Conservation (phyloP, 2,888 invertebrate genomes). For the Lithophane leautieri region DNA sequence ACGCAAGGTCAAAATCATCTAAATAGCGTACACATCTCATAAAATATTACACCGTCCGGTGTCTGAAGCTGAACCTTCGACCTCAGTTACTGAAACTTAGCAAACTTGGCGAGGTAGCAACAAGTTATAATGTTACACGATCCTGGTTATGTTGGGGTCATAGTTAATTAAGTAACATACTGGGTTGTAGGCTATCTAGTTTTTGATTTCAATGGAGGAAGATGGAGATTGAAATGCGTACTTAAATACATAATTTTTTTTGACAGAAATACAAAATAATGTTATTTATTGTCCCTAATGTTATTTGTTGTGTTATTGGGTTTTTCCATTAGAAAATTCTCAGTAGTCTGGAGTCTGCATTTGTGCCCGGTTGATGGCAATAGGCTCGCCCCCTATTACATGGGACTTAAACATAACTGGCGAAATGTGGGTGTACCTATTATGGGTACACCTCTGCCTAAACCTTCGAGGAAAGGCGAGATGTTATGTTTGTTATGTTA, state of each 20-base stretch:
- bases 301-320: no score
- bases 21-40: constrained; percentile 22
- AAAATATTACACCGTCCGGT: constrained; percentile 32
- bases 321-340: no score
- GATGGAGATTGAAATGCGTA: not conserved
- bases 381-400: no score
- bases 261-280: not conserved
- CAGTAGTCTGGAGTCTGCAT: no score
- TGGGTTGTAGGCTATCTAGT: not conserved
- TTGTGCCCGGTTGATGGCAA: no score
- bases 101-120: constrained; percentile 40
- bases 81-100: constrained; percentile 43
- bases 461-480: no score
- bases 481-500: no score
- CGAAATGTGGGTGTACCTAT: no score
- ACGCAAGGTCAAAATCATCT: not conserved
- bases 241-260: not conserved
- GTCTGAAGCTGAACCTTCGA: constrained; percentile 44
- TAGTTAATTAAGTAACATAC: constrained; percentile 31
- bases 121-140: constrained; percentile 47
- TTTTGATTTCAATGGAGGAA: not conserved
- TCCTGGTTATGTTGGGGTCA: constrained; percentile 15
- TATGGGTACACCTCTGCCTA: no score
- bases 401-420: no score
- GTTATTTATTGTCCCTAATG: not conserved